Evolutionary conservation across 2,113 vertebrate genomes (phyloP).

Genomic region (Notarius quadriscutis): DNA sequence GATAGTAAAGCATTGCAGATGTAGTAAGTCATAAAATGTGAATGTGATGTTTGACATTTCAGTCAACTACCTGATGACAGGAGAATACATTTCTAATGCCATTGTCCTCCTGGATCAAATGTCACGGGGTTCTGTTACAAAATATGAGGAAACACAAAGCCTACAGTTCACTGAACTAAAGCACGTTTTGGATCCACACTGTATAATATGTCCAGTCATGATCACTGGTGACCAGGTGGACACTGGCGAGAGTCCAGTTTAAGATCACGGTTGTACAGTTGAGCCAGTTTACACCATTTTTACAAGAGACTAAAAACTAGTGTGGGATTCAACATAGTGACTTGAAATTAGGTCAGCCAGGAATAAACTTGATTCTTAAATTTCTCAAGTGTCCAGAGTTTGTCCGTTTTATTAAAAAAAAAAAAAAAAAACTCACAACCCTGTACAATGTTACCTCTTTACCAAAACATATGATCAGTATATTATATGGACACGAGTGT

Average conservation of each 20-base stretch:
- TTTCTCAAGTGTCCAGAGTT: no score
- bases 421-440: no score
- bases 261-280: neutral
- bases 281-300: neutral
- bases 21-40: slow-evolving; percentile 30
- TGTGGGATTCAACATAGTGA: no score
- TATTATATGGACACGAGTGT: no score
- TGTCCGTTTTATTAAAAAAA: no score
- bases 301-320: neutral
- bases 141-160: slow-evolving; percentile 12
- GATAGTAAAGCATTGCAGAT: slow-evolving; percentile 13
- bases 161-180: neutral
- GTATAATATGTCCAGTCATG: neutral
- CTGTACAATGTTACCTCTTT: no score
- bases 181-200: neutral
- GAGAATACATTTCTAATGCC: slow-evolving; percentile 24
- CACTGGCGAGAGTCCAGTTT: neutral
- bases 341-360: no score
- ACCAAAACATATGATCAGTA: no score
- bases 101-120: slow-evolving; percentile 35
- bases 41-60: slow-evolving; percentile 36
- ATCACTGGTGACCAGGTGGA: neutral
- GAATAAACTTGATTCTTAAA: no score
- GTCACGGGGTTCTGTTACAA: slow-evolving; percentile 28
- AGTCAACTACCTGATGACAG: slow-evolving; percentile 31